phyloP scores from a whole-genome alignment of 2,888 invertebrate genomes.

The Pheosia tremula region DNA sequence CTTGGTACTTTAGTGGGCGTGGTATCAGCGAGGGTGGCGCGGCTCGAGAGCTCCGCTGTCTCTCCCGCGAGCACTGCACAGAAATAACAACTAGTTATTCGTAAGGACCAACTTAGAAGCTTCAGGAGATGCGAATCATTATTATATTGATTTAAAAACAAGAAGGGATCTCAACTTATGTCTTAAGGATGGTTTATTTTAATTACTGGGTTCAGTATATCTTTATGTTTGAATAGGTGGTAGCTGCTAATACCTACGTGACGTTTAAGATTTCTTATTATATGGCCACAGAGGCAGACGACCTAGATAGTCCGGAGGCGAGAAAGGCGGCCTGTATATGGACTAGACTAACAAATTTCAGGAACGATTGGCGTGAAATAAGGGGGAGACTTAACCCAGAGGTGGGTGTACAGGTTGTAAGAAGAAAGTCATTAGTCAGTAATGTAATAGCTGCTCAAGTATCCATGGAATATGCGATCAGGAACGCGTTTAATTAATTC shows the following conservation, averaged over 20 bases:
- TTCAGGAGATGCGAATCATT: conserved; percentile 6
- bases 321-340: too few relatives aligned
- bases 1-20: conserved; percentile 86
- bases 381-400: background rate
- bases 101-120: conserved; percentile 21
- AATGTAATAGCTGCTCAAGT: background rate
- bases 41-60: conserved; percentile 76
- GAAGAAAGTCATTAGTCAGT: too few relatives aligned
- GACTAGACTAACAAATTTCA: too few relatives aligned
- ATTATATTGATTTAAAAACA: background rate
- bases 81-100: conserved; percentile 71
- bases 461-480: conserved; percentile 5
- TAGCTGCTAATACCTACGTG: too few relatives aligned
- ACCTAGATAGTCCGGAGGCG: too few relatives aligned
- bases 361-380: background rate
- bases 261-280: too few relatives aligned
- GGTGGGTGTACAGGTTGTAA: too few relatives aligned
- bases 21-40: conserved; percentile 81
- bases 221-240: too few relatives aligned
- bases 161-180: background rate
- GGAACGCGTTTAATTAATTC: conserved; percentile 25
- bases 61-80: conserved; percentile 80
- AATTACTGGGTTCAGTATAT: background rate
- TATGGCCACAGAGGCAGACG: too few relatives aligned
- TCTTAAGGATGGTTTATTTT: background rate